These are phyloP conservation scores for Nomada ruficornis DNA, from an alignment of 2,888 invertebrate genomes.

Conservation along the genomic window DNA sequence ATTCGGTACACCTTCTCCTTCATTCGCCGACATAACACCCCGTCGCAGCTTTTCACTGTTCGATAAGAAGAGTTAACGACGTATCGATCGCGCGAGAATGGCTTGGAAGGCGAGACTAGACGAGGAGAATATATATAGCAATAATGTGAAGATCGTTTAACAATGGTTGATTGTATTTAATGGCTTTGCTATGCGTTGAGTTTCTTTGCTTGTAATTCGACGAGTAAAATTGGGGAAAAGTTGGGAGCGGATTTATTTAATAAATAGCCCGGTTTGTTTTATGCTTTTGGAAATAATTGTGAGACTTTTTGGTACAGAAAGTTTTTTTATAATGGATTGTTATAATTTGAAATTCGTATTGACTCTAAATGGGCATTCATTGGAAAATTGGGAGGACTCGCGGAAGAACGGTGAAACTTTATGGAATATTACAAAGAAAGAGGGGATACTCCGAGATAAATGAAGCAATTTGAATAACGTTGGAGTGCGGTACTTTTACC, in stretches of 20 bases:
- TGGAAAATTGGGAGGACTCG: constrained; percentile 9
- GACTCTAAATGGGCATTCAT: background rate
- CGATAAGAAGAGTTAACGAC: constrained; percentile 14
- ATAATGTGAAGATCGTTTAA: background rate
- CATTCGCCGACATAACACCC: constrained; percentile 22
- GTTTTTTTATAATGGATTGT: background rate
- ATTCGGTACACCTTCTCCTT: constrained; percentile 45
- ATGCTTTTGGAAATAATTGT: no score
- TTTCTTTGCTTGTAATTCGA: background rate
- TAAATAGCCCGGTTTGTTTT: no score
- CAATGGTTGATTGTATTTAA: background rate
- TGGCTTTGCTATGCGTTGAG: background rate
- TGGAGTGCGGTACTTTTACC: background rate
- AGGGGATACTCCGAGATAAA: background rate
- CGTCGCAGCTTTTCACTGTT: background rate
- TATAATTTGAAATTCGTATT: background rate
- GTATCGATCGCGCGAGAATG: constrained; percentile 1
- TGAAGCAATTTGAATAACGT: constrained; percentile 20
- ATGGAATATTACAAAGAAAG: constrained; percentile 7
- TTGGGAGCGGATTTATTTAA: no score
- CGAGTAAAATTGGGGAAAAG: background rate
- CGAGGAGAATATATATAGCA: background rate
- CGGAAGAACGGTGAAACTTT: background rate
- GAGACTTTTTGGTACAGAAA: no score
- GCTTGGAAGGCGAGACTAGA: background rate